A percentile compares a stretch with the other conserved stretches of the same genome.
Conservation (phyloP, 2,113 vertebrate genomes). For the Gasterosteus aculeatus region DNA sequence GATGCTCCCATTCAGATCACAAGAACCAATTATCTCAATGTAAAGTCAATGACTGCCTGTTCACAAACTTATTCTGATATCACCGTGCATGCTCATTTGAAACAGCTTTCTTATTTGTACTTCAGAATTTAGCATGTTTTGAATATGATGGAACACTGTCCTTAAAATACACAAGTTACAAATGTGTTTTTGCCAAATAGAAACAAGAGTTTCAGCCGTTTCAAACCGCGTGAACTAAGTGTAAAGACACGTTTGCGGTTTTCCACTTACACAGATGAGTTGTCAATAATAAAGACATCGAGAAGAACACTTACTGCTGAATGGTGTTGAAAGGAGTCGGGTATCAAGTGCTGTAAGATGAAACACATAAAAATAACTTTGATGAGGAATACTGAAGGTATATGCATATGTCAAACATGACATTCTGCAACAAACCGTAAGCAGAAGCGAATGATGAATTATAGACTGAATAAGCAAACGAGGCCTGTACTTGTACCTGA, state of each 20-base stretch:
- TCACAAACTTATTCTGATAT: not conserved
- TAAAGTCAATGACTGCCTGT: not conserved
- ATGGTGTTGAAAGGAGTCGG: slow-evolving; percentile 45
- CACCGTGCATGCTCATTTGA: not conserved
- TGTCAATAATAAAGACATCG: not conserved
- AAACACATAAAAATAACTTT: not conserved
- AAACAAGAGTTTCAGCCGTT: not conserved
- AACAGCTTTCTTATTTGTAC: not conserved
- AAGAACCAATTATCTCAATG: not conserved
- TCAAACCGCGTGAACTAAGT: not conserved
- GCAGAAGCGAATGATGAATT: not conserved
- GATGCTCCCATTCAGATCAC: not conserved
- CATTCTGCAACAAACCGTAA: not conserved
- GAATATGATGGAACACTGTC: not conserved
- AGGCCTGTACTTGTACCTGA: slow-evolving; percentile 64
- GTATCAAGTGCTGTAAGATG: slow-evolving; percentile 64
- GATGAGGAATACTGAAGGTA: not conserved
- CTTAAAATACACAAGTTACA: not conserved
- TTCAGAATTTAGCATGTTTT: not conserved
- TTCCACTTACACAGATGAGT: not conserved
- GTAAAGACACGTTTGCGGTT: not conserved
- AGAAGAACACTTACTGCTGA: slow-evolving; percentile 63
- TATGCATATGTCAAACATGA: not conserved
- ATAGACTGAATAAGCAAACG: not conserved
- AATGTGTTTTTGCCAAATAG: not conserved